Evolutionary conservation across 2,113 vertebrate genomes (phyloP).

Genomic region (Bufo gargarizans): DNA sequence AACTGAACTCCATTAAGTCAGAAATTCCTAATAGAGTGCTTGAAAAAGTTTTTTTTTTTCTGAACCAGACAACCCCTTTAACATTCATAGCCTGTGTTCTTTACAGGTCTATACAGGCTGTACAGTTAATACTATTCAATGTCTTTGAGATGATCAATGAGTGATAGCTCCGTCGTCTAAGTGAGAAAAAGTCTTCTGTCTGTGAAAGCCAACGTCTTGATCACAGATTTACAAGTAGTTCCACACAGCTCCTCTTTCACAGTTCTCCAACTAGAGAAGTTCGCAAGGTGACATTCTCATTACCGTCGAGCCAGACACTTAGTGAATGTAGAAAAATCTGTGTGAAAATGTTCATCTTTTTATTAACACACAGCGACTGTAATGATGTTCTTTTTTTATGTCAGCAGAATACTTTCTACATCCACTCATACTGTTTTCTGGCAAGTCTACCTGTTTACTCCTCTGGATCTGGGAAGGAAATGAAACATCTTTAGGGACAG

Average conservation of each 20-base stretch:
- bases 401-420: conserved; percentile 53
- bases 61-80: neutral
- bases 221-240: conserved; percentile 31
- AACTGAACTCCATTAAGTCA: neutral
- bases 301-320: conserved; percentile 48
- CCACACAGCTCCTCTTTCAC: conserved; percentile 40
- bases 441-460: conserved; percentile 56
- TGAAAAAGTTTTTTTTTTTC: neutral
- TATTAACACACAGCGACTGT: conserved; percentile 36
- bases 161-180: conserved; percentile 9
- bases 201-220: conserved; percentile 13
- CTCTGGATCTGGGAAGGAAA: neutral
- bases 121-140: neutral
- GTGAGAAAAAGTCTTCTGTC: neutral
- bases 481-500: conserved; percentile 51
- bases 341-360: conserved; percentile 50
- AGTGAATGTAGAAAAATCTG: neutral
- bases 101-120: too few relatives aligned
- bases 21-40: neutral
- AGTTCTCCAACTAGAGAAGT: conserved; percentile 31
- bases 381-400: conserved; percentile 57
- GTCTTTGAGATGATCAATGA: conserved; percentile 2
- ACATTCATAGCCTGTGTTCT: neutral
- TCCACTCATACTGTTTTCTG: conserved; percentile 46
- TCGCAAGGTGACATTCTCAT: conserved; percentile 33